phyloP scores from a whole-genome alignment of 2,797 vertebrate species.

The Pantherophis vulpinus region DNA sequence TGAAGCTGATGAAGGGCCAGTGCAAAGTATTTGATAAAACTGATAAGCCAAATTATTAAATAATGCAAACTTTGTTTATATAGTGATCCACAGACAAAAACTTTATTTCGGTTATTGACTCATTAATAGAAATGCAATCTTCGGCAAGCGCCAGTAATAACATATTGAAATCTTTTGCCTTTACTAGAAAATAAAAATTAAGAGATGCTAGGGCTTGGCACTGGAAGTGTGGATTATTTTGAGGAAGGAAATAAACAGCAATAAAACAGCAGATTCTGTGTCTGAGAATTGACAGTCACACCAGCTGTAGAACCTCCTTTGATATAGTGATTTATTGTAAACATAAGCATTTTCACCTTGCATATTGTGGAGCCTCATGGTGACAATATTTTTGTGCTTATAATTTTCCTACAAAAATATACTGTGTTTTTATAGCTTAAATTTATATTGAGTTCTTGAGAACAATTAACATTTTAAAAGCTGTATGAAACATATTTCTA shows the following conservation, averaged over 20 bases:
- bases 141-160: not conserved
- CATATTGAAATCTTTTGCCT: not conserved
- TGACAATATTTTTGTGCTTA: not conserved
- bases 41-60: not conserved
- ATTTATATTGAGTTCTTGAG: not conserved
- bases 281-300: not conserved
- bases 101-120: not conserved
- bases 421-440: not conserved
- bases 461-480: slow-evolving; percentile 19
- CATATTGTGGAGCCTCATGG: not conserved
- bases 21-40: not conserved
- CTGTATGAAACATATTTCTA: not conserved
- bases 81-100: not conserved
- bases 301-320: too few relatives aligned
- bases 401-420: not conserved
- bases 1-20: not conserved
- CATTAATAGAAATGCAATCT: not conserved
- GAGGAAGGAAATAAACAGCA: not conserved
- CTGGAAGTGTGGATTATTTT: not conserved
- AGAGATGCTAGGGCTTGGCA: not conserved
- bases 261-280: not conserved
- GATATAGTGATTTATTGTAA: not conserved
- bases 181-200: not conserved
- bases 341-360: not conserved
- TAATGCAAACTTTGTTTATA: not conserved